These are phyloP conservation scores for Ophioderma brevispina DNA, from an alignment of 35 echinoderm and acorn worm species.

Conservation along the genomic window DNA sequence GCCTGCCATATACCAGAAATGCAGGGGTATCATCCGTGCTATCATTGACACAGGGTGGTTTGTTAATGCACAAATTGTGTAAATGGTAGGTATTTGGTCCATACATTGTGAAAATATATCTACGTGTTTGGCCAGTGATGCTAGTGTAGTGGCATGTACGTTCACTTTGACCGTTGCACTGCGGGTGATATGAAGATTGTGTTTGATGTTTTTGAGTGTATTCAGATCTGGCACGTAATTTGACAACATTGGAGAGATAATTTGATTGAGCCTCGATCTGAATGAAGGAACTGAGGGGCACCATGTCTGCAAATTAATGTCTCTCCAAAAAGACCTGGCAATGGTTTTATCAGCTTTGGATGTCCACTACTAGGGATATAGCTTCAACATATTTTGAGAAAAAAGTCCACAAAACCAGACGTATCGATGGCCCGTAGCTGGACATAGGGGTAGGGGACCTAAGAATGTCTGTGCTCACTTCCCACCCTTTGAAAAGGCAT, in stretches of 20 bases:
- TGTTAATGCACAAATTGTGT: conserved; percentile 50
- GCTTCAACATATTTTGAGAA: conserved; percentile 45
- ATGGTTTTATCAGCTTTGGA: conserved; percentile 1
- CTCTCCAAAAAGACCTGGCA: neutral
- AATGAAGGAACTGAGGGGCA: conserved; percentile 21
- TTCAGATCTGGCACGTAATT: neutral
- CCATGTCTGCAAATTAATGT: conserved; percentile 36
- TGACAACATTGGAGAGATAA: conserved; percentile 26
- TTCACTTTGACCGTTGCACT: conserved; percentile 8
- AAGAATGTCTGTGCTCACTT: conserved; percentile 40
- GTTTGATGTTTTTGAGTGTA: conserved; percentile 27
- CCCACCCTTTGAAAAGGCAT: conserved; percentile 27
- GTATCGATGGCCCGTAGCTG: conserved; percentile 15
- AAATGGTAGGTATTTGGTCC: conserved; percentile 24
- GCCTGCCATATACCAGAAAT: neutral
- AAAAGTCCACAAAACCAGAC: conserved; percentile 16
- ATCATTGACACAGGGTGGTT: conserved; percentile 25
- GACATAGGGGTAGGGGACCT: conserved; percentile 25
- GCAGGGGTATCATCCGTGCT: conserved; percentile 35
- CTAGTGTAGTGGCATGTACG: conserved; percentile 25
- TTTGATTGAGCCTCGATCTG: conserved; percentile 16
- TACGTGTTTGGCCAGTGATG: conserved; percentile 24
- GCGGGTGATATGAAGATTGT: conserved; percentile 30
- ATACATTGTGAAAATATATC: neutral
- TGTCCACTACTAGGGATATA: neutral